Evolutionary conservation across 37 sponge, comb jelly and placozoan genomes (phyloP).

Genomic region (Chondrosia reniformis): DNA sequence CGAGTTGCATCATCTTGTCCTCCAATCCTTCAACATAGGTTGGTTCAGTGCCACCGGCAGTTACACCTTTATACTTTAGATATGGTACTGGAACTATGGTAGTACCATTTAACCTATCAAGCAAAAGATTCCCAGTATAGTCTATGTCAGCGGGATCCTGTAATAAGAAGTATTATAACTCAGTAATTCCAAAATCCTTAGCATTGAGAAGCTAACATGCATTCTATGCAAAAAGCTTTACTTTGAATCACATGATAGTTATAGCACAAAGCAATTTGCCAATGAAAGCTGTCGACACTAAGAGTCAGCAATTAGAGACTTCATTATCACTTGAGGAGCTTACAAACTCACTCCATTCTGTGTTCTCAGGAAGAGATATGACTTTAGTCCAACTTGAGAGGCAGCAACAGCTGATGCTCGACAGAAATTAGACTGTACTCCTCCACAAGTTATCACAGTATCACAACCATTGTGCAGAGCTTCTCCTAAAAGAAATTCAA

Average conservation of each 20-base stretch:
- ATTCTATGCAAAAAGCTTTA: no score
- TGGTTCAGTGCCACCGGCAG: constrained; percentile 14
- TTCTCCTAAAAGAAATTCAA: constrained; percentile 86
- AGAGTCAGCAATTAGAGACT: no score
- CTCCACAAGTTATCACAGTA: constrained; percentile 71
- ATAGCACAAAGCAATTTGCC: no score
- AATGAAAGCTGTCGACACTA: no score
- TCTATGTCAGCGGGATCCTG: constrained; percentile 47
- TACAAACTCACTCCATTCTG: no score
- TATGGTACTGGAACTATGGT: constrained; percentile 60
- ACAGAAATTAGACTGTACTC: constrained; percentile 76
- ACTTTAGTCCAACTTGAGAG: constrained; percentile 66
- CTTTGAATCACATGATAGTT: no score
- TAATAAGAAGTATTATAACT: no score
- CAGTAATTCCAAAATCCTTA: no score
- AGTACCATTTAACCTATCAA: constrained; percentile 58
- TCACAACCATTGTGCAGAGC: constrained; percentile 58
- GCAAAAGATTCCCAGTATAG: constrained; percentile 69
- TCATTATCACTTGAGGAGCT: no score
- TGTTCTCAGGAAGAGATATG: constrained; percentile 70
- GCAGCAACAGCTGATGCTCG: constrained; percentile 83
- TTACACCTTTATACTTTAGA: constrained; percentile 8
- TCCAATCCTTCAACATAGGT: constrained; percentile 23
- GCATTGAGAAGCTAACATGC: no score
- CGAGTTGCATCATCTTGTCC: constrained; percentile 39